Conservation (phyloP, 1,140 invertebrate species). For the Scaptomyza montana region DNA sequence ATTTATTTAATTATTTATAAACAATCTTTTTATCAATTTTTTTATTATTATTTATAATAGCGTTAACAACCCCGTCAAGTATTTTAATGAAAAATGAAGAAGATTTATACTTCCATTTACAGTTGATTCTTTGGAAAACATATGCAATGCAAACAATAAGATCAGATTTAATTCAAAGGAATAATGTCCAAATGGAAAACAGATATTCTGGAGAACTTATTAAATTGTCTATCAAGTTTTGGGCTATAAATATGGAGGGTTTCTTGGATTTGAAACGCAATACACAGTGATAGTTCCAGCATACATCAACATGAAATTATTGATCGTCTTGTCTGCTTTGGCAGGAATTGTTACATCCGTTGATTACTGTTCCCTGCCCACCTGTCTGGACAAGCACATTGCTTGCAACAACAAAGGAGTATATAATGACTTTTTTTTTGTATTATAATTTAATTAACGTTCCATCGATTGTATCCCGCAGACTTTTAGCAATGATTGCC, state of each 20-base stretch:
- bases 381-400: slow-evolving; percentile 62
- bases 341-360: slow-evolving; percentile 19
- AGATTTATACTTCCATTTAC: too few species aligned
- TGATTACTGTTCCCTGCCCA: slow-evolving; percentile 62
- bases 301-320: slow-evolving; percentile 26
- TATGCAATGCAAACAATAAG: neutral
- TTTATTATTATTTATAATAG: too few species aligned
- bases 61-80: too few species aligned
- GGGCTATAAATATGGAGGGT: slow-evolving; percentile 3
- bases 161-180: neutral
- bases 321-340: slow-evolving; percentile 15
- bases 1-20: too few species aligned
- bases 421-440: neutral
- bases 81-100: too few species aligned
- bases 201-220: slow-evolving; percentile 1
- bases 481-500: slow-evolving; percentile 57
- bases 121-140: too few species aligned
- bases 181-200: neutral
- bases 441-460: too few species aligned
- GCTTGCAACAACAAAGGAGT: slow-evolving; percentile 70
- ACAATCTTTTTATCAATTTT: too few species aligned
- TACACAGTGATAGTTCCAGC: neutral
- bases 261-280: neutral
- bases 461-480: neutral
- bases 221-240: neutral